These are phyloP conservation scores for Liopterus haemorrhoidalis DNA, from an alignment of 2,888 invertebrate species.

Conservation along the genomic window DNA sequence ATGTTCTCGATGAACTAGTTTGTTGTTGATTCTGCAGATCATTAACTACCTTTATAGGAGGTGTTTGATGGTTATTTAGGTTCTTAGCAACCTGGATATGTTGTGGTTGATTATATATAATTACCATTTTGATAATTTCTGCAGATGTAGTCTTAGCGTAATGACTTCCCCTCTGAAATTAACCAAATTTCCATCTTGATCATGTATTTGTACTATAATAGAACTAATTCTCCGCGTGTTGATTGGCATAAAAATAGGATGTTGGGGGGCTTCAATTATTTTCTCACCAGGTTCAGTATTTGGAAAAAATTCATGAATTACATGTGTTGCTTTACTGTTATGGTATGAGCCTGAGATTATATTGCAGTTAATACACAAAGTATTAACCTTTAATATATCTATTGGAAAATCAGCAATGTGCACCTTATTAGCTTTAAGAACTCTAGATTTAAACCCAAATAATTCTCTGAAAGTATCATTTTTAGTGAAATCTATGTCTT, in stretches of 20 bases:
- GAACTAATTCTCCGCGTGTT: conserved; percentile 23
- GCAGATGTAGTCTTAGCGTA: conserved; percentile 26
- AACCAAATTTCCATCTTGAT: conserved; percentile 27
- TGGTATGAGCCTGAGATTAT: conserved; percentile 30
- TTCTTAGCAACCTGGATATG: no score
- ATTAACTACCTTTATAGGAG: no score
- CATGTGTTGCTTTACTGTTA: no score
- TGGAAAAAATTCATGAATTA: no score
- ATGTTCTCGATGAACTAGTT: no score
- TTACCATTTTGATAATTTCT: neutral
- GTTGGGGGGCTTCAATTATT: no score
- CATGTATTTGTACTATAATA: conserved; percentile 27
- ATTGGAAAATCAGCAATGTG: conserved; percentile 33
- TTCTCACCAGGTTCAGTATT: no score
- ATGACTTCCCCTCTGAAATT: conserved; percentile 30
- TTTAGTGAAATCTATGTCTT: conserved; percentile 24
- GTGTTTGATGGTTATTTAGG: no score
- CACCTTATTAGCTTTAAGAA: conserved; percentile 15
- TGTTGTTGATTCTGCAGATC: no score
- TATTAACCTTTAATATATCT: conserved; percentile 32
- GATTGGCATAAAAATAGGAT: conserved; percentile 29
- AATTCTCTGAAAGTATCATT: conserved; percentile 24
- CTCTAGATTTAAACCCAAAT: conserved; percentile 29
- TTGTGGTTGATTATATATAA: neutral
- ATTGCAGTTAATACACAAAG: conserved; percentile 31